Conservation (phyloP, 2,888 invertebrate species). For the Graphium colonna region DNA sequence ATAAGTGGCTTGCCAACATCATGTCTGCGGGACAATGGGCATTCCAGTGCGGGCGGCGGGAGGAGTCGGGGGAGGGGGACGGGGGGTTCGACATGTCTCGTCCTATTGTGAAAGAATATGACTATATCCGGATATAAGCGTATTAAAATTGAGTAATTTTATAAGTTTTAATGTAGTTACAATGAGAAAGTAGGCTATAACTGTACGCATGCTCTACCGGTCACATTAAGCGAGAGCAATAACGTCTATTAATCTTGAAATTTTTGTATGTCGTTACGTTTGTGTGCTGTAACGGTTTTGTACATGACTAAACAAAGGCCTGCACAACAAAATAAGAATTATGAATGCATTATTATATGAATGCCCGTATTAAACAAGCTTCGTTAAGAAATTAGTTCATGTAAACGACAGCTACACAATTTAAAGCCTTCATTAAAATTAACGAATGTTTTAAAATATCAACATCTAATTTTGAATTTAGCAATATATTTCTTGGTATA, state of each 20-base stretch:
- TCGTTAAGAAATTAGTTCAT: too few species aligned
- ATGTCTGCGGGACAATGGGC: slow-evolving; percentile 70
- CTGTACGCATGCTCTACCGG: slow-evolving; percentile 14
- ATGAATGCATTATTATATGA: not conserved
- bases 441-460: too few species aligned
- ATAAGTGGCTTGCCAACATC: slow-evolving; percentile 64
- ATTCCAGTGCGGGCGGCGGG: slow-evolving; percentile 52
- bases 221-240: slow-evolving; percentile 11
- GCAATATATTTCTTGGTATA: too few species aligned
- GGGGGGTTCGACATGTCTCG: slow-evolving; percentile 47
- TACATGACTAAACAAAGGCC: slow-evolving; percentile 8
- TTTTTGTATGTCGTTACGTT: slow-evolving; percentile 12
- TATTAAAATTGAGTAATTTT: slow-evolving; percentile 24
- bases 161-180: slow-evolving; percentile 18
- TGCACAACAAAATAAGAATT: not conserved
- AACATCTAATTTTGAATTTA: too few species aligned
- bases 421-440: too few species aligned
- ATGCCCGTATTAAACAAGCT: too few species aligned
- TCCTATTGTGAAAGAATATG: slow-evolving; percentile 37
- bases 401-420: too few species aligned
- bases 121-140: slow-evolving; percentile 21
- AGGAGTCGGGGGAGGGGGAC: slow-evolving; percentile 33
- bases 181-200: slow-evolving; percentile 17
- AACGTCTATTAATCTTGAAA: slow-evolving; percentile 18
- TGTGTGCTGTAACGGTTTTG: slow-evolving; percentile 9